Conservation (phyloP, 2,888 invertebrate species). For the Cacoxenus indagator region DNA sequence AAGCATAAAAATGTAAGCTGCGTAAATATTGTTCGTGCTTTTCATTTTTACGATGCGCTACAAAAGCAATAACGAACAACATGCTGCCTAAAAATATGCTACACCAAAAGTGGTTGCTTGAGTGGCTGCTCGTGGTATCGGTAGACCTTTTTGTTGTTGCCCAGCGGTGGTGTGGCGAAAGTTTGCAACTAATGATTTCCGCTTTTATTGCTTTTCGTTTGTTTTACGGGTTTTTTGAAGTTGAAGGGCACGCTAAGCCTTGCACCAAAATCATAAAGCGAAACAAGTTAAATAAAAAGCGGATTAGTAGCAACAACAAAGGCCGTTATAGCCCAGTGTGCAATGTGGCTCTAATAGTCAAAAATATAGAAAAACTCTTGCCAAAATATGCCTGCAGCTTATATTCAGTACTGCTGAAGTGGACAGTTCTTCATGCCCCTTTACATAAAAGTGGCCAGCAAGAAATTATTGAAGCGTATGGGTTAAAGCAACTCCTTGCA, state of each 20-base stretch:
- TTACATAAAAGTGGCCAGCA: neutral
- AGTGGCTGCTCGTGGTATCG: neutral
- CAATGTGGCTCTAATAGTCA: no score
- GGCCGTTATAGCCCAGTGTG: no score
- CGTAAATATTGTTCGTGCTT: conserved; percentile 49
- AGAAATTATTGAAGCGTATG: neutral
- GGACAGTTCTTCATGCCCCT: no score
- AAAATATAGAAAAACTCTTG: no score
- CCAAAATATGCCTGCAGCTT: no score
- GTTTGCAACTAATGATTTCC: conserved; percentile 14
- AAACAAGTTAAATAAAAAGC: no score
- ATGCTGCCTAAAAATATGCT: conserved; percentile 11
- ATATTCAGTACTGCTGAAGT: no score
- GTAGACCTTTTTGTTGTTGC: neutral
- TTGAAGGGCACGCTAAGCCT: neutral
- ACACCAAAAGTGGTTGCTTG: neutral
- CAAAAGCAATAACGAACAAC: conserved; percentile 7
- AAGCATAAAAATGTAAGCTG: conserved; percentile 31
- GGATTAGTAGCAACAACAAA: neutral
- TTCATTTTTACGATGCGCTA: conserved; percentile 47
- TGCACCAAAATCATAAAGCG: neutral
- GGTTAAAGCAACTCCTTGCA: neutral
- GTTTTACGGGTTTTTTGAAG: neutral
- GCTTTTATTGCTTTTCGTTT: conserved; percentile 10
- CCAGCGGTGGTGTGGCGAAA: neutral